Evolutionary conservation across 2,113 vertebrate species (phyloP).

Genomic region (Tylochromis polylepis): DNA sequence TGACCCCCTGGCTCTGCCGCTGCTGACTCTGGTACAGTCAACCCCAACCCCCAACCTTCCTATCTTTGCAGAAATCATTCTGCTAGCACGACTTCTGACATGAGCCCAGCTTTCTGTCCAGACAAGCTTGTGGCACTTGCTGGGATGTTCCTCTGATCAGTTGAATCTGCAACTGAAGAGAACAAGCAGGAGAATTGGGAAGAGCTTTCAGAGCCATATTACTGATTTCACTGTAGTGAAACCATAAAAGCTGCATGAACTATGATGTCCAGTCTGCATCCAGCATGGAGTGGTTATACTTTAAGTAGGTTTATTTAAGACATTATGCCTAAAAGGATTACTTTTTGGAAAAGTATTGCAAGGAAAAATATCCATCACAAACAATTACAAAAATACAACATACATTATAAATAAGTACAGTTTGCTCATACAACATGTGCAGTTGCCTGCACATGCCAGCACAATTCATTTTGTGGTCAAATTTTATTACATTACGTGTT

Average conservation of each 20-base stretch:
- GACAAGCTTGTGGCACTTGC: slow-evolving; percentile 46
- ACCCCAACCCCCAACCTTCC: not conserved
- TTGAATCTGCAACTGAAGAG: slow-evolving; percentile 4
- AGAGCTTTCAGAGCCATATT: not conserved
- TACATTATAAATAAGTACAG: not conserved
- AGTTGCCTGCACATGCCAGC: not conserved
- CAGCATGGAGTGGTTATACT: not conserved
- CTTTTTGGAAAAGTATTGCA: not conserved
- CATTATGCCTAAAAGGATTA: not conserved
- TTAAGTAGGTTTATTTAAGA: not conserved
- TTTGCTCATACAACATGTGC: not conserved
- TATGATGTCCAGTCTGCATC: not conserved
- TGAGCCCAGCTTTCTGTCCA: slow-evolving; percentile 17
- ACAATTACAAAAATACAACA: not conserved
- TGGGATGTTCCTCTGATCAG: slow-evolving; percentile 18
- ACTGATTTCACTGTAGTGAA: not conserved
- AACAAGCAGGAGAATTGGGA: not conserved
- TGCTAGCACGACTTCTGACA: slow-evolving; percentile 33
- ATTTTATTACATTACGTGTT: not conserved
- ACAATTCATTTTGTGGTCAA: not conserved
- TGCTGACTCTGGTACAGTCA: not conserved
- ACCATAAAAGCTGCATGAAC: not conserved
- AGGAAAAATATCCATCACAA: not conserved
- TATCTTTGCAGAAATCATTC: slow-evolving; percentile 40
- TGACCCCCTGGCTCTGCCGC: slow-evolving; percentile 50